Evolutionary conservation across 2,113 vertebrate species (phyloP), one percentile per base, ranked within the genome.

Genomic region (Erythrocercus mccallii): DNA sequence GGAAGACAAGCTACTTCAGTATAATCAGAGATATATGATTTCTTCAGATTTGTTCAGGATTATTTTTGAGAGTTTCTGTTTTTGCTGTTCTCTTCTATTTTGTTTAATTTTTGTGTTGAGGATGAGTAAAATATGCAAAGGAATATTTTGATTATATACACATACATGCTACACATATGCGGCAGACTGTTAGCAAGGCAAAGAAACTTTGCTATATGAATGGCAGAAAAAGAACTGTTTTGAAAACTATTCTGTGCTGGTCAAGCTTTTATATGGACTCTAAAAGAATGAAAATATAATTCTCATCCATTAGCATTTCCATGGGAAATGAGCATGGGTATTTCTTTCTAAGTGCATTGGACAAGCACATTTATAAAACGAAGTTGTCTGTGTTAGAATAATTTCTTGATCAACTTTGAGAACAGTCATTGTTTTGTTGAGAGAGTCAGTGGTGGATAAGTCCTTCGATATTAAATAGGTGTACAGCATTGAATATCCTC

Each of bases 1-100:
- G 89, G 81, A 88, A 79, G 68, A 94, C 82, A 33, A 89, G 53
- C 58, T 92, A 94, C 73, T 94, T 71, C 81, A 81, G 28, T 19
- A 14, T 72, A 80, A 42, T 90, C 61, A 40, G 35, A 61, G 58
- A 30, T 51, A 54, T 42, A 57, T 68, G 64, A 47, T 96, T 90
- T 90, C 53, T 56, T 50, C 31, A 66, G 44, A 62, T 95, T 85
- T 86, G 33, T 72, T 62, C 69, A 72, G 48, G 42, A 53, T 15
- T 33, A 2, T 77, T 71, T 94, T 56, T 72, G 37, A 81, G 15
- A 5, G 10, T 72, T 53, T 89, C 10, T 35, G 9, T n/a, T 53
- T 81, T 78, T 57, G 31, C 9, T 56, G 6, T 48, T 64, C 25
- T 60, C 84, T 88, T 68, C 27, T 44, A 35, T 93, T 80, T 90